phyloP scores from a whole-genome alignment of 35 echinoderm and acorn worm species.

The Heliocidaris erythrogramma region DNA sequence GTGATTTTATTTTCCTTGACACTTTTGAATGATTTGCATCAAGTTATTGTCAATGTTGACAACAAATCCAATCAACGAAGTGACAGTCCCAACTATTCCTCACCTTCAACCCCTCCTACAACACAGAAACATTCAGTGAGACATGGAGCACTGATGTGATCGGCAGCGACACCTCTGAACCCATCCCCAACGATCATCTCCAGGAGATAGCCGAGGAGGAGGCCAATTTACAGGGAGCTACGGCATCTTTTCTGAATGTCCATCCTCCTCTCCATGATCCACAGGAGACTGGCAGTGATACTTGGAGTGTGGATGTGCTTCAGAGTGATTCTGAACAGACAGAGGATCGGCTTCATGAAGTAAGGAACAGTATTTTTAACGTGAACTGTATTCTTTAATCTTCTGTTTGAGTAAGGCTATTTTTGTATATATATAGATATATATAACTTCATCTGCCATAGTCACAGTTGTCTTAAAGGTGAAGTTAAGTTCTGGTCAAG shows the following conservation, averaged over 20 bases:
- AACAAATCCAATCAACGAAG: no score
- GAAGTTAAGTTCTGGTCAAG: no score
- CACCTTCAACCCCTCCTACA: background rate
- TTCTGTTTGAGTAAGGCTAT: no score
- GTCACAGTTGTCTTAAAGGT: no score
- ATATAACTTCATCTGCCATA: no score
- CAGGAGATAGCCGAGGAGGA: conserved; percentile 87
- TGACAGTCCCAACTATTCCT: background rate
- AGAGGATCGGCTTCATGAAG: conserved; percentile 28
- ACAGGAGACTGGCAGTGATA: conserved; percentile 91
- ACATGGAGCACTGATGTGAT: conserved; percentile 98
- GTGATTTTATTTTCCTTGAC: no score
- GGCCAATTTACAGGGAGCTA: conserved; percentile 37
- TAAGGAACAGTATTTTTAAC: no score
- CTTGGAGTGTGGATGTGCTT: conserved; percentile 93
- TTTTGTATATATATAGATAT: no score
- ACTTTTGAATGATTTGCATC: no score
- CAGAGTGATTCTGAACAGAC: conserved; percentile 82
- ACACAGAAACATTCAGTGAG: conserved; percentile 69
- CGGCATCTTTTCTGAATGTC: conserved; percentile 55
- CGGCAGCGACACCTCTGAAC: conserved; percentile 87
- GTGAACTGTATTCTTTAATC: no score
- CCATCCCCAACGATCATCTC: conserved; percentile 86
- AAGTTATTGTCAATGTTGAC: no score
- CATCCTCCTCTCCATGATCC: conserved; percentile 55